These are phyloP conservation scores for Latheticus oryzae DNA, from an alignment of 2,888 invertebrate species.

Conservation along the genomic window DNA sequence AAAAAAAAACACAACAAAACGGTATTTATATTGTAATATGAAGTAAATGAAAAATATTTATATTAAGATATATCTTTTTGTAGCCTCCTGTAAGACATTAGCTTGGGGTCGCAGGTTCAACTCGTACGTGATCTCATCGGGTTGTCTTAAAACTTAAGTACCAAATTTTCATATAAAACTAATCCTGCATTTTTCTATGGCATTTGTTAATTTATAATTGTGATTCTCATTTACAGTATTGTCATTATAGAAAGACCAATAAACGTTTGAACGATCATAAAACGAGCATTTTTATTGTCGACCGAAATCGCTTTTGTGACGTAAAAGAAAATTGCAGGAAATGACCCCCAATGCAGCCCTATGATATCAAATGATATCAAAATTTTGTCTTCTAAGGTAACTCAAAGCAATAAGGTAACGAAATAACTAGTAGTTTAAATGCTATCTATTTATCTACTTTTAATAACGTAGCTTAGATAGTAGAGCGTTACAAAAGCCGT, in stretches of 20 bases:
- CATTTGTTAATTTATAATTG: conserved; percentile 3
- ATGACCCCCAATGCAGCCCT: conserved; percentile 45
- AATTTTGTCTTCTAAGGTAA: conserved; percentile 66
- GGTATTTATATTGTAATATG: conserved; percentile 64
- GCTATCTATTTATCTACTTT: conserved; percentile 62
- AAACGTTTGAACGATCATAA: no score
- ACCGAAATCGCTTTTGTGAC: no score
- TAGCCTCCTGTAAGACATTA: conserved; percentile 65
- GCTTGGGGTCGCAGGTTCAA: conserved; percentile 65
- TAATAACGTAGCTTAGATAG: conserved; percentile 56
- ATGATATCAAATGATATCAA: conserved; percentile 56
- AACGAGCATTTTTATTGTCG: conserved; percentile 19
- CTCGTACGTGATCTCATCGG: conserved; percentile 59
- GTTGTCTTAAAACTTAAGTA: conserved; percentile 39
- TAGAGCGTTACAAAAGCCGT: conserved; percentile 53
- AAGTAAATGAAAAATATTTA: conserved; percentile 63
- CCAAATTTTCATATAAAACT: neutral
- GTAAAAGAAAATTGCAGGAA: conserved; percentile 14
- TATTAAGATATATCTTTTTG: conserved; percentile 65
- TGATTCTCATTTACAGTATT: conserved; percentile 19
- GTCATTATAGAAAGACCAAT: conserved; percentile 17
- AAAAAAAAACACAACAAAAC: conserved; percentile 51
- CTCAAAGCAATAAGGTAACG: conserved; percentile 67
- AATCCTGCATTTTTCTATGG: conserved; percentile 5
- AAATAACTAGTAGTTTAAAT: conserved; percentile 62